Base-by-base conservation (phyloP, 1,140 invertebrate genomes). In the Drosophila malerkotliana region DNA sequence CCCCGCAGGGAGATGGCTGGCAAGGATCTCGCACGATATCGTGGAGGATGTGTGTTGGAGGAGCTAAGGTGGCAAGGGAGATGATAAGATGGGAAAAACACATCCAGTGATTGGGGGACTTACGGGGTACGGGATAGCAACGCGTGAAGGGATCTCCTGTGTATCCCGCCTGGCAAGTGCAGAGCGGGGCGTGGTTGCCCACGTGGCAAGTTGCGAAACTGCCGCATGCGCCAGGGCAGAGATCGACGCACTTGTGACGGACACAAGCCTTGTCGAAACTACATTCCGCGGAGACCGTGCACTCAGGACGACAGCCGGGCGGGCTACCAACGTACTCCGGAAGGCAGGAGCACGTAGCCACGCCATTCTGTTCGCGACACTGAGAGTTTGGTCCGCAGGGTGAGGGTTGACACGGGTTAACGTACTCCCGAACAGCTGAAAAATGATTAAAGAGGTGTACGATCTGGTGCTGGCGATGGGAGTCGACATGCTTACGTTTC, bases 321-420 rank as follows among this genome's bases (percentile, higher is more conserved):
- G 96, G 96, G 92, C 95, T 95, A 26, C 96, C 96, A 58, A 94
- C 93, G 80, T 95, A 96, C 21, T 95, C 94, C 1, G 94, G 92
- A 10, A 95, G 87, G 87, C 96, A 97, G 24, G 94, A 93, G 88
- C 96, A 97, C 28, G 94, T 93, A 14, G 94, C 95, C 49, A 94
- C 93, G 63, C 91, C 63, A 53, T 94, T 94, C 0, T 94, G 92
- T 85, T 95, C 94, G 67, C 94, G 93, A 77, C 96, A 97, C 72
- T 95, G 92, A 60, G 95, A 96, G 90, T 97, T 96, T 2, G 94
- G 93, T 6, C 94, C 95, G 87, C 95, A 95, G 2, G 95, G 94
- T n/a, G 94, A 94, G 47, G 94, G 94, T 77, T 93, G 90, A 72
- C 94, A 95, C 6, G 94, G 94, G 92, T 88, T 79, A 80, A 91